Conservation (phyloP, 2,888 invertebrate species). For the Tetragnatha montana region DNA sequence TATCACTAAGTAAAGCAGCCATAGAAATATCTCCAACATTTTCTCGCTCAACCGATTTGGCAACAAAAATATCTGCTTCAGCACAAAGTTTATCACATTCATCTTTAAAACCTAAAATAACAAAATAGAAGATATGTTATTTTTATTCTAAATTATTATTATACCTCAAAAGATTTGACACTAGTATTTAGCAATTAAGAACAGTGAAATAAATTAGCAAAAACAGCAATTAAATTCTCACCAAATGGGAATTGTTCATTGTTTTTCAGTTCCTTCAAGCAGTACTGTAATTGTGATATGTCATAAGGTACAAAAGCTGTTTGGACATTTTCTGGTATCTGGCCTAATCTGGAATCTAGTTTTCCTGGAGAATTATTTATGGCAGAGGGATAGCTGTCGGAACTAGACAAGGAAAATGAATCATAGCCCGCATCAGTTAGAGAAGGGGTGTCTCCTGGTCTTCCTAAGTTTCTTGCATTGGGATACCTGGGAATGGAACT, state of each 20-base stretch:
- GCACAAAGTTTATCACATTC: constrained; percentile 91
- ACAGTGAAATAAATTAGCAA: neutral
- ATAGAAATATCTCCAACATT: constrained; percentile 81
- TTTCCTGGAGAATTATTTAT: constrained; percentile 67
- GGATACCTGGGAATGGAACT: constrained; percentile 6
- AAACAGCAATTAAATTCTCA: constrained; percentile 23
- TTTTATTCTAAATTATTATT: neutral
- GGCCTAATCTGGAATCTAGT: constrained; percentile 82
- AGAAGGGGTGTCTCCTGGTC: constrained; percentile 45
- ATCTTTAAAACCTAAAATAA: constrained; percentile 64
- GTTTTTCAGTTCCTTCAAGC: constrained; percentile 60
- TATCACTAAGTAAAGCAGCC: constrained; percentile 75
- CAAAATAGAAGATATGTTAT: neutral
- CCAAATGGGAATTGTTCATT: constrained; percentile 68
- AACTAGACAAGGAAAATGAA: constrained; percentile 87
- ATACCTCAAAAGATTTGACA: neutral
- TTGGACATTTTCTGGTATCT: constrained; percentile 85
- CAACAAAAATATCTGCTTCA: constrained; percentile 91
- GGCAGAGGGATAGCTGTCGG: constrained; percentile 72
- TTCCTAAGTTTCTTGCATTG: constrained; percentile 38
- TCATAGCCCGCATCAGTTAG: constrained; percentile 91
- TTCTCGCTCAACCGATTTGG: constrained; percentile 89
- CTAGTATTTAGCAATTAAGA: neutral
- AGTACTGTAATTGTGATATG: constrained; percentile 62
- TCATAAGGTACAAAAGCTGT: constrained; percentile 67